Percentiles rank a stretch among this genome's conserved stretches.
phyloP scores from a whole-genome alignment of 2,888 invertebrate genomes.

The Listrodromus nycthemerus region DNA sequence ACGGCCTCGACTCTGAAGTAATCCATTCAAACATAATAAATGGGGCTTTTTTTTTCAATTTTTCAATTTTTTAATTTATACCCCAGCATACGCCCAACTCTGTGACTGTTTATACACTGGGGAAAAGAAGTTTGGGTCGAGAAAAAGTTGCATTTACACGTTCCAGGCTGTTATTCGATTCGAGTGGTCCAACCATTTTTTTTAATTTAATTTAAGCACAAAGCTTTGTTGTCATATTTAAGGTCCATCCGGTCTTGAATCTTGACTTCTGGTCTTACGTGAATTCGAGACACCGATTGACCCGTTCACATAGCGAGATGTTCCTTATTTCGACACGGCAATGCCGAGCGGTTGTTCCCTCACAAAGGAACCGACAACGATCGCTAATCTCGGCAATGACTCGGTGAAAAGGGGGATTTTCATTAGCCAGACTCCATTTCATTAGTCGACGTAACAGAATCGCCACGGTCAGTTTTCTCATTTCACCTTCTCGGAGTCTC shows the following conservation, averaged over 20 bases:
- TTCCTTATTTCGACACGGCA: background rate
- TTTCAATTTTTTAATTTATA: too few species aligned
- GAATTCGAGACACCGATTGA: background rate
- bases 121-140: too few species aligned
- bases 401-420: background rate
- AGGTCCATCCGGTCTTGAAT: background rate
- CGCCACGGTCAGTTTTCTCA: background rate
- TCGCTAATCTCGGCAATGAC: background rate
- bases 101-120: too few species aligned
- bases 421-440: background rate
- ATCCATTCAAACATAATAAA: too few species aligned
- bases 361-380: background rate
- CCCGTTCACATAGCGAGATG: background rate
- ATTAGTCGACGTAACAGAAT: background rate
- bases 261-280: background rate
- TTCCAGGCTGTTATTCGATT: background rate
- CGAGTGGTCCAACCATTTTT: too few species aligned
- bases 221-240: background rate
- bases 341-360: background rate
- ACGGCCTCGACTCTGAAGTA: background rate
- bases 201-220: background rate
- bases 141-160: too few species aligned
- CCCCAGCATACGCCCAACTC: too few species aligned
- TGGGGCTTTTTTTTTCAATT: background rate
- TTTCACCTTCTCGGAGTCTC: background rate